A percentile compares a stretch with the other conserved stretches of the same genome.
These are phyloP conservation scores for Zaprionus capensis DNA, from an alignment of 1,140 invertebrate species.

Conservation along the genomic window DNA sequence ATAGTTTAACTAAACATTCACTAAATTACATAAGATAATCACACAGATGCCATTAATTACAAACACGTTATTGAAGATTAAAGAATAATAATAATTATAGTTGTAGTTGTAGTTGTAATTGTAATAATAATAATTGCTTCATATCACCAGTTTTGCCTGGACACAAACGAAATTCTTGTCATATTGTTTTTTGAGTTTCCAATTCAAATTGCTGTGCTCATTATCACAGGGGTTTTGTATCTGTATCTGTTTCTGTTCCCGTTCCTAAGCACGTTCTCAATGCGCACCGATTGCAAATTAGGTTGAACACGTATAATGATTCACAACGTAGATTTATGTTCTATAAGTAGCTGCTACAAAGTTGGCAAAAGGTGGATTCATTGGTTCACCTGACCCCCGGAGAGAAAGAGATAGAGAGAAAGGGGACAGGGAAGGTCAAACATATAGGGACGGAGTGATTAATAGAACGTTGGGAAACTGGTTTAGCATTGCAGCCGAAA, in stretches of 20 bases:
- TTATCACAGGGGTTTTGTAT: conserved; percentile 37
- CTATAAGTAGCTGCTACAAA: conserved; percentile 22
- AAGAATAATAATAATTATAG: conserved; percentile 37
- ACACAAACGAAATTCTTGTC: conserved; percentile 36
- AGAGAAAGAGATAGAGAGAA: conserved; percentile 2
- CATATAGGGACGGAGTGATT: conserved; percentile 54
- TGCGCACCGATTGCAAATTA: conserved; percentile 5
- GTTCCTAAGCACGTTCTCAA: conserved; percentile 32
- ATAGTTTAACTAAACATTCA: conserved; percentile 58
- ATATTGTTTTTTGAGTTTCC: conserved; percentile 14
- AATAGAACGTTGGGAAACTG: conserved; percentile 59
- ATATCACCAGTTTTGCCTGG: conserved; percentile 67
- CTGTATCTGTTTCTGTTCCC: background rate
- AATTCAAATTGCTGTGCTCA: conserved; percentile 13
- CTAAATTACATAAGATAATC: conserved; percentile 64
- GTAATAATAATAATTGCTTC: conserved; percentile 67
- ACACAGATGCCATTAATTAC: conserved; percentile 50
- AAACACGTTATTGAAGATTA: conserved; percentile 46
- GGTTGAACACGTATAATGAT: conserved; percentile 7
- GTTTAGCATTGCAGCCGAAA: conserved; percentile 4
- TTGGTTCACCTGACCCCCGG: conserved; percentile 3
- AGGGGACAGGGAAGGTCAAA: conserved; percentile 26
- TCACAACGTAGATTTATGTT: background rate
- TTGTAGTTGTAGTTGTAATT: conserved; percentile 5
- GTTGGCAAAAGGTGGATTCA: conserved; percentile 24